These are phyloP conservation scores for Tiliacea aurago DNA, from an alignment of 2,888 invertebrate species.

Conservation along the genomic window DNA sequence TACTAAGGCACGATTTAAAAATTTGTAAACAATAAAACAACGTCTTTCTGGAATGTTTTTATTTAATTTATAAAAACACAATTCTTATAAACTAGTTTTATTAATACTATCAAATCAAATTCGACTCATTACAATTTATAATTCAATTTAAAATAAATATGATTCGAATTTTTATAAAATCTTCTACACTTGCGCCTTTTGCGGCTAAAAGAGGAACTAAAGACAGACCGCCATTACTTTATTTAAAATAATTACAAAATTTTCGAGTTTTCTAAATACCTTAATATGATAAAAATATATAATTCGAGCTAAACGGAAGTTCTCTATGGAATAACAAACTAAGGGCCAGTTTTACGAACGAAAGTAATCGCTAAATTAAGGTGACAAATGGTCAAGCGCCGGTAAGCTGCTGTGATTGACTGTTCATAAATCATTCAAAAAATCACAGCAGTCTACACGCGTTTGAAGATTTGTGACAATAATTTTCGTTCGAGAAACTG, in stretches of 20 bases:
- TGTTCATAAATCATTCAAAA: no score
- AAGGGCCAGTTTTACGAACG: no score
- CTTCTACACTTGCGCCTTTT: constrained; percentile 43
- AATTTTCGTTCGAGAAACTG: no score
- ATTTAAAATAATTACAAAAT: constrained; percentile 28
- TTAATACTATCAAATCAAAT: constrained; percentile 30
- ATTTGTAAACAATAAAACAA: constrained; percentile 27
- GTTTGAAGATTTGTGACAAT: no score
- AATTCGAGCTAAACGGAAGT: not conserved
- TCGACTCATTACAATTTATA: constrained; percentile 1
- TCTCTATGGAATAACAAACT: not conserved
- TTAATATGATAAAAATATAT: not conserved
- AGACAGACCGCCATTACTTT: not conserved
- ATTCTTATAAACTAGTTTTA: constrained; percentile 26
- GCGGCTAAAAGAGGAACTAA: constrained; percentile 44
- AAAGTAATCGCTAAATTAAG: no score
- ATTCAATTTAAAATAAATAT: constrained; percentile 18
- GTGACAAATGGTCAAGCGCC: no score
- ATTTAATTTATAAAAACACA: constrained; percentile 59
- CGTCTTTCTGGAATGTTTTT: constrained; percentile 45
- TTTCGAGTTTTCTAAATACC: not conserved
- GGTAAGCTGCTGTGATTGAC: no score
- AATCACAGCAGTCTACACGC: no score
- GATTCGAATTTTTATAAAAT: no score
- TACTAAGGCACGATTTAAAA: not conserved